Percentiles rank a stretch among this genome's conserved stretches.
phyloP scores from a whole-genome alignment of 2,797 vertebrate genomes.

The Lacerta viridis region DNA sequence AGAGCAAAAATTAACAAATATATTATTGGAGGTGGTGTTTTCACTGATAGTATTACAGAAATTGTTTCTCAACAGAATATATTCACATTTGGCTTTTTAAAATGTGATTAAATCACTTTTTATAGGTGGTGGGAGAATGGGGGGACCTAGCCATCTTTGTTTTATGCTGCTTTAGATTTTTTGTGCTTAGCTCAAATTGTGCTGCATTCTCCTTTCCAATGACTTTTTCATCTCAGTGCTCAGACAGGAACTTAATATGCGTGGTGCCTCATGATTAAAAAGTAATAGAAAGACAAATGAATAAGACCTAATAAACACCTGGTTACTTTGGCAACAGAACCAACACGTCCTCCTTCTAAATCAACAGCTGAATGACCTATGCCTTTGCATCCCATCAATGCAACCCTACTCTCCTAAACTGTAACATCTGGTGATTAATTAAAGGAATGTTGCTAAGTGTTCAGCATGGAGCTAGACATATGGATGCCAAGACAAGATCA shows the following conservation, averaged over 20 bases:
- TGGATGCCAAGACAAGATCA: not conserved
- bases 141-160: not conserved
- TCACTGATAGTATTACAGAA: conserved; percentile 7
- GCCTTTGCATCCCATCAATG: conserved; percentile 41
- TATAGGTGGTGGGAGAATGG: not conserved
- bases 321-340: conserved; percentile 51
- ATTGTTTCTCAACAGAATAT: not conserved
- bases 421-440: conserved; percentile 52
- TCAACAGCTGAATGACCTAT: conserved; percentile 44
- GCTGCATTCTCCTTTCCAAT: conserved; percentile 37
- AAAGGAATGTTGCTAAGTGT: conserved; percentile 24
- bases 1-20: conserved; percentile 38
- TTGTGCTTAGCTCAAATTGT: conserved; percentile 36
- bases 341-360: conserved; percentile 60
- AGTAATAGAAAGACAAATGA: not conserved
- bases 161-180: conserved; percentile 35
- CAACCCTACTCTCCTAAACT: conserved; percentile 49
- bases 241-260: conserved; percentile 42
- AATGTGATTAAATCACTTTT: not conserved
- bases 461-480: conserved; percentile 37
- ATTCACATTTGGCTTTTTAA: conserved; percentile 8
- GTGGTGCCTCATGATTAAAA: conserved; percentile 1
- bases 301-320: not conserved
- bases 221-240: conserved; percentile 52
- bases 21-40: conserved; percentile 4